These are phyloP conservation scores for Poeciliopsis paucimaculata DNA, from an alignment of 2,797 vertebrate genomes.

Conservation along the genomic window DNA sequence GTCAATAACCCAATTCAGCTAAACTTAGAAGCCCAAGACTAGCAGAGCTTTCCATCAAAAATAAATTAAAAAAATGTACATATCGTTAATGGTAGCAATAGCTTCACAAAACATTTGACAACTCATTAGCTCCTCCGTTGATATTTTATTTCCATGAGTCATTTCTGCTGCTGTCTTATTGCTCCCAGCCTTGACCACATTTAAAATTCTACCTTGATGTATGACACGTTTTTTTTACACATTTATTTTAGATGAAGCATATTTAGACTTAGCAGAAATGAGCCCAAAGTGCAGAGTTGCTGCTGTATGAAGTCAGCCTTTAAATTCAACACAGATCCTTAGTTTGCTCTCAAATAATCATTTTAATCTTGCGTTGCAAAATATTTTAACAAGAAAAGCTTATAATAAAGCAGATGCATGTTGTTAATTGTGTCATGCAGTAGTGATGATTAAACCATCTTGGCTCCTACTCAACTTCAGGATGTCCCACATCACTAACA, in stretches of 20 bases:
- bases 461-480: not conserved
- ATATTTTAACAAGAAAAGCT: not conserved
- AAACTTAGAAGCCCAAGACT: not conserved
- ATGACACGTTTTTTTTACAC: not conserved
- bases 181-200: not conserved
- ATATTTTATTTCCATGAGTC: not conserved
- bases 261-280: not conserved
- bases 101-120: not conserved
- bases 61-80: not conserved
- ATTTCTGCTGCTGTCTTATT: not conserved
- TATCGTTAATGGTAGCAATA: not conserved
- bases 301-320: not conserved
- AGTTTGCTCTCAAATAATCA: not conserved
- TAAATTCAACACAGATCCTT: not conserved
- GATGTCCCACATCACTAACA: slow-evolving; percentile 9
- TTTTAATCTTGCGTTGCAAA: not conserved
- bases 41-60: not conserved
- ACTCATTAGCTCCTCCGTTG: not conserved
- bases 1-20: not conserved
- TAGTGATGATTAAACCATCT: not conserved
- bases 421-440: not conserved
- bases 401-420: not conserved
- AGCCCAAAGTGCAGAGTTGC: not conserved
- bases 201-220: not conserved
- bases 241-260: not conserved